Base-by-base conservation (phyloP, 1,140 invertebrate genomes). In the Drosophila tsacasi region DNA sequence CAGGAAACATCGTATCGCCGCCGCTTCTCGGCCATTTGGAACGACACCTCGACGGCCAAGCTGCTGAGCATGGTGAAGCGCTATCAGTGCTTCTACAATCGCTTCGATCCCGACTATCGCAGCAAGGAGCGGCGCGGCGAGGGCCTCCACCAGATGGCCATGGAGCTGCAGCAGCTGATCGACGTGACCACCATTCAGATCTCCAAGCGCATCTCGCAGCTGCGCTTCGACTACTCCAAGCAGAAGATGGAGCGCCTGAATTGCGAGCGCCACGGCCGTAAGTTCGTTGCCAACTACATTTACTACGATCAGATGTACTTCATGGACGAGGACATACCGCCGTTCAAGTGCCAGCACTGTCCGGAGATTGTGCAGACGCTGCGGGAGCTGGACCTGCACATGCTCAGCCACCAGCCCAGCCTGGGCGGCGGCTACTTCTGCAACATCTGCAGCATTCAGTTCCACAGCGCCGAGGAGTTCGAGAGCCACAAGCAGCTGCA, bases 191-290 rank as follows among this genome's bases (percentile, higher is more conserved):
- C 91, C 50, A 92, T 92, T 39, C 91, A 92, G 61, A 92, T 92
- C 40, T 92, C 91, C 3, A 92, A 92, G 54, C 87, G 91, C 35
- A 91, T 92, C 10, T 92, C 91, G 0, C 91, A 92, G 61, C 60
- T 92, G 49, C 91, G 91, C 42, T 92, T 92, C 27, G 91, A 92
- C 39, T 92, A 92, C 59, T 92, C 91, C 27, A 92, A 91, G 19
- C 91, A 92, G 57, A 92, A 92, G 47, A 76, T 79, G 55, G 91
- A 92, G 32, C 79, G 91, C 9, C 27, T 92, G 15, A 80, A 81
- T 27, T 87, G 91, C 46, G 91, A 92, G 10, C 84, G 83, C 0
- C 65, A 68, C 23, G 83, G 82, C 9, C 81, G 81, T n/a, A 79
- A 79, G 37, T 92, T 92, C 42, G 67, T 81, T 47, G 79, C 91